phyloP scores from a whole-genome alignment of 92 coral and sea anemone species.

The Phenganax stokvisi region DNA sequence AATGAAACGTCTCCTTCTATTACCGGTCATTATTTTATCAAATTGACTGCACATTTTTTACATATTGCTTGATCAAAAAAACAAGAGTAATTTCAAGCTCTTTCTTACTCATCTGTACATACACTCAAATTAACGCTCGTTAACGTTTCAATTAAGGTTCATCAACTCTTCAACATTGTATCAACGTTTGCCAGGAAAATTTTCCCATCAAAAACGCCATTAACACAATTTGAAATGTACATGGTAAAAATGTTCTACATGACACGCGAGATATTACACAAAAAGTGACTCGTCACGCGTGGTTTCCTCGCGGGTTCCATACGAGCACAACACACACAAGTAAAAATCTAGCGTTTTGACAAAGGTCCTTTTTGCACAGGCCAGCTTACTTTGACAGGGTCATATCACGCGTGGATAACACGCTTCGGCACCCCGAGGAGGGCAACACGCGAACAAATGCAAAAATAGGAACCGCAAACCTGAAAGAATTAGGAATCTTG shows the following conservation, averaged over 20 bases:
- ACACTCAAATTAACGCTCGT: slow-evolving; percentile 25
- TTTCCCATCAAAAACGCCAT: slow-evolving; percentile 12
- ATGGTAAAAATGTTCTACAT: neutral
- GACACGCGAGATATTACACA: neutral
- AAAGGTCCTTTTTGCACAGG: neutral
- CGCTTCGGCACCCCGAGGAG: neutral
- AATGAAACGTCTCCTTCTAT: neutral
- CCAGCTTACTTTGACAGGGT: neutral
- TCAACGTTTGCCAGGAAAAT: neutral
- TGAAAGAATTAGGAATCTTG: neutral
- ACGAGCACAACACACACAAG: neutral
- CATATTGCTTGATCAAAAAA: slow-evolving; percentile 17
- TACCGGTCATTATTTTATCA: slow-evolving; percentile 31
- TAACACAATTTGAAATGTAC: slow-evolving; percentile 8
- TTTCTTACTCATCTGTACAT: slow-evolving; percentile 18
- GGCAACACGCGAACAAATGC: slow-evolving; percentile 8
- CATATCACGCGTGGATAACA: neutral
- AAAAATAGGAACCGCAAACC: slow-evolving; percentile 17
- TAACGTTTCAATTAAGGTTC: neutral
- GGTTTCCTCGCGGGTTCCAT: neutral
- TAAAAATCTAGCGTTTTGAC: no score
- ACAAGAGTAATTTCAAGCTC: neutral
- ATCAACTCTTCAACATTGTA: neutral
- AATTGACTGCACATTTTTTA: slow-evolving; percentile 34
- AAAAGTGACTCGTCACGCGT: slow-evolving; percentile 1